Percentiles rank a stretch among this genome's conserved stretches.
Evolutionary conservation across 1,140 invertebrate genomes (phyloP).

Genomic region (Tetramorium parvispinum): DNA sequence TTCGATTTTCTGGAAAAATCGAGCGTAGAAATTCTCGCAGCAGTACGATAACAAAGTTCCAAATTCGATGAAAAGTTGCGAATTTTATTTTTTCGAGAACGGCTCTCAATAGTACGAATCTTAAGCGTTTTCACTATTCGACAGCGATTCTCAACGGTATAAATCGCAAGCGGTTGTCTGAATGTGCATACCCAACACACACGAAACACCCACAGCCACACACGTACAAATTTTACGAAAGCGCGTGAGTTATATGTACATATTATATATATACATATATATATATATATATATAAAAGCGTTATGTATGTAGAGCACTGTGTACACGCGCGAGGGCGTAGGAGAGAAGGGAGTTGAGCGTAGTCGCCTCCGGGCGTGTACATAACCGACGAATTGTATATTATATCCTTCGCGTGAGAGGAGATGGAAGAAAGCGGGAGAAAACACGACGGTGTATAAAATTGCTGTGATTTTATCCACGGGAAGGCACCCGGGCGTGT

Average conservation of each 20-base stretch:
- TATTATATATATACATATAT: constrained; percentile 59
- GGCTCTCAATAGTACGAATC: not conserved
- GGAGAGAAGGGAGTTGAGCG: not conserved
- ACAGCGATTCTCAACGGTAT: constrained; percentile 8
- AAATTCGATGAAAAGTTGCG: not conserved
- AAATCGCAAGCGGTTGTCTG: constrained; percentile 13
- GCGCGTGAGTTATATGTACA: constrained; percentile 72
- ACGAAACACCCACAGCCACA: constrained; percentile 38
- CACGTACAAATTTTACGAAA: constrained; percentile 68
- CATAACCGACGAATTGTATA: constrained; percentile 62
- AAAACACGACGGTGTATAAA: constrained; percentile 60
- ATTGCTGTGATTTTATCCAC: constrained; percentile 75
- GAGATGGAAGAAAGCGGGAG: constrained; percentile 35
- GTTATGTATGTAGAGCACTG: constrained; percentile 65
- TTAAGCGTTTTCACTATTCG: not conserved
- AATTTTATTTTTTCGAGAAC: constrained; percentile 11
- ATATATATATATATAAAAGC: constrained; percentile 63
- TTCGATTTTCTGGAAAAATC: not conserved
- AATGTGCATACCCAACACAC: constrained; percentile 53
- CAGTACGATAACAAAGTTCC: not conserved
- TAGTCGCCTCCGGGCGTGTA: constrained; percentile 33
- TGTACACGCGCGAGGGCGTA: constrained; percentile 32
- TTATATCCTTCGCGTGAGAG: constrained; percentile 64
- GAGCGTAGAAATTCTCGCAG: not conserved
- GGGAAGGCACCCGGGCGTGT: constrained; percentile 37